Base-by-base conservation (phyloP, 1,140 invertebrate species). In the Arion vulgaris region DNA sequence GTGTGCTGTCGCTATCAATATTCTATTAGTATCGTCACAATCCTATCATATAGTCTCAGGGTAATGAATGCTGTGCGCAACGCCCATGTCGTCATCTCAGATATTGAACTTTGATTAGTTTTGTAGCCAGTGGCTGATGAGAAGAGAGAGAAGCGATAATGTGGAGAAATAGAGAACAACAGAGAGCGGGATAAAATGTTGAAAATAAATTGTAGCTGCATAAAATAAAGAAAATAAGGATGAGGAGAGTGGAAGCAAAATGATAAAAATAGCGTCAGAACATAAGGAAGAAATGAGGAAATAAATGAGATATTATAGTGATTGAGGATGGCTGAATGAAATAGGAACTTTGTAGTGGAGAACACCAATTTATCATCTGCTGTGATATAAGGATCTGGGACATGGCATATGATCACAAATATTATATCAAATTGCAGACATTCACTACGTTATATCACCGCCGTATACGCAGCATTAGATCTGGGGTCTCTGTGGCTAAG, bases 61-160 rank as follows among this genome's bases (percentile, higher is more conserved):
- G 13, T 62, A 62, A 62, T 62, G 57, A 62, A 23, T 62, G 26
- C 57, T 62, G 13, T 62, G 26, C 13, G 4, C 57, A 62, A n/a
- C 57, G 26, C 13, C 11, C n/a, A n/a, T 15, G 57, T 19, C 26
- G 57, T 62, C 57, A n/a, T 62, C 57, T 62, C 57, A 19, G 57
- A 62, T 62, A 62, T 62, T 62, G 57, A 66, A 32, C 62, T 66
- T 66, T 66, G 62, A 66, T 66, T 66, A 66, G 11, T 66, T 66
- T 66, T 66, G 62, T 66, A 66, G 62, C 62, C 62, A 66, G 11
- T 32, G n/a, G 62, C 28, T 66, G 7, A 32, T 23, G n/a, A 28
- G 32, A 32, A 66, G 2, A 32, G 62, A 66, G 62, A 28, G 19
- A 32, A 66, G 62, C 1, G 62, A 66, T 2, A 7, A 28, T 66